A percentile compares a stretch with the other conserved stretches of the same genome.
phyloP scores from a whole-genome alignment of 2,797 vertebrate genomes.

The Sternotherus odoratus region DNA sequence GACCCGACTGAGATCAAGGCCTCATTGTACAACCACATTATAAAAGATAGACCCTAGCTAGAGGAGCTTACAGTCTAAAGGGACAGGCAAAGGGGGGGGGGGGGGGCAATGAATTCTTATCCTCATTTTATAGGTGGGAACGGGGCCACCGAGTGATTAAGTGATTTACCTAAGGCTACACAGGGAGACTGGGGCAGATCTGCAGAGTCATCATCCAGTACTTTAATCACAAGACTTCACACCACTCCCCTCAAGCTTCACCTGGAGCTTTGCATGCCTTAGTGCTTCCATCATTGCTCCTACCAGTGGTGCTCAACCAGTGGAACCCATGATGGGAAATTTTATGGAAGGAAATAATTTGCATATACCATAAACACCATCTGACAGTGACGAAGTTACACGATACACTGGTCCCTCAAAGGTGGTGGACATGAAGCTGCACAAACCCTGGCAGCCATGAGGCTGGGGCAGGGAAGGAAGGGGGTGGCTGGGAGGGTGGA shows the following conservation, averaged over 20 bases:
- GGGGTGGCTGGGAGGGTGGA: accelerated
- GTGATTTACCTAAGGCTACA: background rate
- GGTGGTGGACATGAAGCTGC: too few species aligned
- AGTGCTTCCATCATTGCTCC: background rate
- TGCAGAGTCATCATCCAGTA: background rate
- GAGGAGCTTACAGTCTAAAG: conserved; percentile 4
- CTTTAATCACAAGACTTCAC: background rate
- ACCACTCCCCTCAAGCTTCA: background rate
- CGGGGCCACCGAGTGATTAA: background rate
- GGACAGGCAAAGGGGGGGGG: background rate
- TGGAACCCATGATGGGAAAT: background rate
- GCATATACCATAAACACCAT: background rate
- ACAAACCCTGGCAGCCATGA: too few species aligned
- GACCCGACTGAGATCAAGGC: background rate
- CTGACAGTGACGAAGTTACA: background rate
- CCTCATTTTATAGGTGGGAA: background rate
- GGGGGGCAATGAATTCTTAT: background rate
- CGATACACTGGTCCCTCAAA: too few species aligned
- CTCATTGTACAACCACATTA: background rate
- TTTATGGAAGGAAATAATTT: background rate
- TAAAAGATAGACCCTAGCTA: background rate
- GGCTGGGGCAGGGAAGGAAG: background rate
- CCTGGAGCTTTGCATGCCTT: background rate
- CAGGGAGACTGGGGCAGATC: background rate
- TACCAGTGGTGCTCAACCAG: too few species aligned